phyloP scores from a whole-genome alignment of 2,888 invertebrate species.

The Trichogramma dendrolimi region DNA sequence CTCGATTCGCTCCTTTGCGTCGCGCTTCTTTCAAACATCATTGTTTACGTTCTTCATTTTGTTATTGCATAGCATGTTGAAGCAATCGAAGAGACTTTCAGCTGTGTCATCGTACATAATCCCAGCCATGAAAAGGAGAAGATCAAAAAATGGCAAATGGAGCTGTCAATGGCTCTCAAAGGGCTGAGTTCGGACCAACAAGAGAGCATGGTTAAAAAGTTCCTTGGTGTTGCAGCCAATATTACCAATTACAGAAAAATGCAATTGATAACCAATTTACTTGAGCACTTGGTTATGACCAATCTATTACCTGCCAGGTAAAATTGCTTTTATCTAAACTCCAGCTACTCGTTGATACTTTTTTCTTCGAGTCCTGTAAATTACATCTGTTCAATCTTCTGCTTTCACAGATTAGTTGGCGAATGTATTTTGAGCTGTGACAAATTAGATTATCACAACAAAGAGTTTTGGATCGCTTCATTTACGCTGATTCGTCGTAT shows the following conservation, averaged over 20 bases:
- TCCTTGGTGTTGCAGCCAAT: conserved; percentile 67
- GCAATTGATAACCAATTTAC: conserved; percentile 68
- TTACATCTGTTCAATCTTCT: not conserved
- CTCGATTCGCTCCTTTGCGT: conserved; percentile 5
- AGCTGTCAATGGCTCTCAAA: conserved; percentile 65
- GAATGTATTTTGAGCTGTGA: conserved; percentile 81
- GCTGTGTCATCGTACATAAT: conserved; percentile 78
- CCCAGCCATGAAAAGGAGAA: conserved; percentile 68
- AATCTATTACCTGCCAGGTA: conserved; percentile 74
- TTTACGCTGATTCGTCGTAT: conserved; percentile 79
- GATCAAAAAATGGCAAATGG: conserved; percentile 64
- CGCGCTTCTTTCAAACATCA: conserved; percentile 1
- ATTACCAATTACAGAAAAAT: conserved; percentile 72
- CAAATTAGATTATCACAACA: conserved; percentile 72
- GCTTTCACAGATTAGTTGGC: conserved; percentile 68
- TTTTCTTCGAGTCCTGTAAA: not conserved
- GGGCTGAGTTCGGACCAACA: conserved; percentile 67
- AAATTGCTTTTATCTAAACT: conserved; percentile 10
- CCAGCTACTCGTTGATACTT: conserved; percentile 2
- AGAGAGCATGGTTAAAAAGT: conserved; percentile 71
- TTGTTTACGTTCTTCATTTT: not conserved
- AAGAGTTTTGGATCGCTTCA: conserved; percentile 85
- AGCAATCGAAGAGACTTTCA: conserved; percentile 83
- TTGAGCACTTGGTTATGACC: conserved; percentile 71
- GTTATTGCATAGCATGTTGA: conserved; percentile 67